Evolutionary conservation across 2,797 vertebrate genomes (phyloP).

Genomic region (Chaunax sp.): DNA sequence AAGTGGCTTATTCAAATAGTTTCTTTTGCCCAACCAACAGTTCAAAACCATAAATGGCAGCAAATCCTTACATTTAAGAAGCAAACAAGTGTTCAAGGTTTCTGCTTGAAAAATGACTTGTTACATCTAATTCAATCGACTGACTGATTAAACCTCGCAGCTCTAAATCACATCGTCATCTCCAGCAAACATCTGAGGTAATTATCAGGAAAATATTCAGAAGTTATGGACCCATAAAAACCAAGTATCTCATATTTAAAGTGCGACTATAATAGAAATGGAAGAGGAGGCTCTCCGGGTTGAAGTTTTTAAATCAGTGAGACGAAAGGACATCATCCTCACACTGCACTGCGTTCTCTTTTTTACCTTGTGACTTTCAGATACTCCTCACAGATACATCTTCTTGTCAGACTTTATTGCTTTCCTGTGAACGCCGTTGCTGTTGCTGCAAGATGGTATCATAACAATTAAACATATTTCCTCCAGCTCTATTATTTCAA

Average conservation of each 20-base stretch:
- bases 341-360: conserved; percentile 2
- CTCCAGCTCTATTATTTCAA: conserved; percentile 82
- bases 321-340: conserved; percentile 26
- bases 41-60: too few relatives aligned
- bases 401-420: conserved; percentile 77
- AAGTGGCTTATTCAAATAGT: too few relatives aligned
- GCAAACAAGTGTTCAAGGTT: too few relatives aligned
- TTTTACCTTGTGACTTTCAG: conserved; percentile 68
- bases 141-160: too few relatives aligned
- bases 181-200: conserved; percentile 3
- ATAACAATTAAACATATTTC: conserved; percentile 86
- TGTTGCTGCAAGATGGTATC: conserved; percentile 78
- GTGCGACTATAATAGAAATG: not conserved
- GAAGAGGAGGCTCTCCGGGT: not conserved
- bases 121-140: too few relatives aligned
- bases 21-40: too few relatives aligned
- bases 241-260: not conserved
- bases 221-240: not conserved
- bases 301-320: not conserved
- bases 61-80: too few relatives aligned
- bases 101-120: too few relatives aligned
- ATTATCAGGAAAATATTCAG: conserved; percentile 12
- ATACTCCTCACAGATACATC: conserved; percentile 72
- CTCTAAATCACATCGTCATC: not conserved
- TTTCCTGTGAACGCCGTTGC: conserved; percentile 67